phyloP scores from a whole-genome alignment of 2,888 invertebrate genomes.

The Eupithecia subfuscata region DNA sequence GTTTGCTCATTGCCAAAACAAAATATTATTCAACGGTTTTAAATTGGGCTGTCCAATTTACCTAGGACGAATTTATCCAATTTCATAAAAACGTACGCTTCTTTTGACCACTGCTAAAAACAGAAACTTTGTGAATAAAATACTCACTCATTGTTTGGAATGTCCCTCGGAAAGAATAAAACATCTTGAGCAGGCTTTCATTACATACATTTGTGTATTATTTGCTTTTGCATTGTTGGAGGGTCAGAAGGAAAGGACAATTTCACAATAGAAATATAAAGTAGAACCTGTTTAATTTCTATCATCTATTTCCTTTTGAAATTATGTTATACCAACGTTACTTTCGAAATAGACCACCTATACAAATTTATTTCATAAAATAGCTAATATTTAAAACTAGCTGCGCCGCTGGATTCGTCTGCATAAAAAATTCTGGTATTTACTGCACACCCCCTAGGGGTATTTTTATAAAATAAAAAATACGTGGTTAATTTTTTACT shows the following conservation, averaged over 20 bases:
- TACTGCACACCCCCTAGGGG: too few species aligned
- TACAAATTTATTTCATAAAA: too few species aligned
- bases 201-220: constrained; percentile 17
- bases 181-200: constrained; percentile 46
- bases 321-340: background rate
- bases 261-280: constrained; percentile 6
- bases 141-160: constrained; percentile 48
- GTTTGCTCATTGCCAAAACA: constrained; percentile 34
- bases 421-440: too few species aligned
- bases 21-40: constrained; percentile 43
- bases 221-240: constrained; percentile 33
- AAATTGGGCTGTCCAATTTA: constrained; percentile 48
- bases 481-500: too few species aligned
- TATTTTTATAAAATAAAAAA: too few species aligned
- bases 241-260: constrained; percentile 34
- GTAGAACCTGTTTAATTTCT: background rate
- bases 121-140: constrained; percentile 49
- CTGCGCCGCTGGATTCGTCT: too few species aligned
- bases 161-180: constrained; percentile 44
- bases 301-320: background rate
- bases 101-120: constrained; percentile 51
- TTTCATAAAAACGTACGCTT: constrained; percentile 46
- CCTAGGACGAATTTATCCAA: constrained; percentile 54
- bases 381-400: too few species aligned
- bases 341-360: too few species aligned